A percentile compares a stretch with the other conserved stretches of the same genome.
Evolutionary conservation across 2,888 invertebrate genomes (phyloP).

Genomic region (Crossocerus cetratus): DNA sequence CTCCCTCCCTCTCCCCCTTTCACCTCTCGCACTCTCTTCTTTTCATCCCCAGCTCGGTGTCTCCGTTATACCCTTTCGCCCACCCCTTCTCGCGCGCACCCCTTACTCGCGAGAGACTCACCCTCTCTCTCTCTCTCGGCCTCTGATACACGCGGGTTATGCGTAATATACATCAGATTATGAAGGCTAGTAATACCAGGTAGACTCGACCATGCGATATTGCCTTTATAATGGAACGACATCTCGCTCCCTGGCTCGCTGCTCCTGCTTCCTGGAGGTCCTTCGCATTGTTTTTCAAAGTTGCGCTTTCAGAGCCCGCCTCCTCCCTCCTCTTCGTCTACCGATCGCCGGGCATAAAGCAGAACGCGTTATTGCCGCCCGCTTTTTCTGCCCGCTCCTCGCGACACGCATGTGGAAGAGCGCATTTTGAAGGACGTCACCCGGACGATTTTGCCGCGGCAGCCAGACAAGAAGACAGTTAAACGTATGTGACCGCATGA

Average conservation of each 20-base stretch:
- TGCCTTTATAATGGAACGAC: conserved; percentile 70
- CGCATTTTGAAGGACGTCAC: too few species aligned
- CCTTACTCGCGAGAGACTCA: conserved; percentile 1
- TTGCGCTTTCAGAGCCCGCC: conserved; percentile 13
- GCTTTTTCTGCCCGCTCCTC: too few species aligned
- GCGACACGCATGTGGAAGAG: too few species aligned
- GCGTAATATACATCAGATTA: conserved; percentile 71
- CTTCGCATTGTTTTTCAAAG: conserved; percentile 35
- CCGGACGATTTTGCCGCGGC: too few species aligned
- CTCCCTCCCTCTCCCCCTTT: conserved; percentile 11
- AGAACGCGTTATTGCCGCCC: too few species aligned
- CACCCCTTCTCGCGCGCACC: conserved; percentile 13
- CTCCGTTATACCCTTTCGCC: conserved; percentile 6
- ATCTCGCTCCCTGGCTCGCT: conserved; percentile 35
- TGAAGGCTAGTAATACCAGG: conserved; percentile 65
- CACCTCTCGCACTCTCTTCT: conserved; percentile 37
- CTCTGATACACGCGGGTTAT: conserved; percentile 52
- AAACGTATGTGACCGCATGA: too few species aligned
- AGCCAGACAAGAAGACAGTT: too few species aligned
- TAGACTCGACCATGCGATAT: conserved; percentile 62
- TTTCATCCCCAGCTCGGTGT: conserved; percentile 29
- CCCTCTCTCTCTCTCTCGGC: conserved; percentile 12
- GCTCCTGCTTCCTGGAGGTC: conserved; percentile 12
- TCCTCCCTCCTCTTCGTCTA: too few species aligned
- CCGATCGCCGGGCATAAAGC: too few species aligned